Conservation (phyloP, 1,140 invertebrate genomes). For the Holotrichia oblita region DNA sequence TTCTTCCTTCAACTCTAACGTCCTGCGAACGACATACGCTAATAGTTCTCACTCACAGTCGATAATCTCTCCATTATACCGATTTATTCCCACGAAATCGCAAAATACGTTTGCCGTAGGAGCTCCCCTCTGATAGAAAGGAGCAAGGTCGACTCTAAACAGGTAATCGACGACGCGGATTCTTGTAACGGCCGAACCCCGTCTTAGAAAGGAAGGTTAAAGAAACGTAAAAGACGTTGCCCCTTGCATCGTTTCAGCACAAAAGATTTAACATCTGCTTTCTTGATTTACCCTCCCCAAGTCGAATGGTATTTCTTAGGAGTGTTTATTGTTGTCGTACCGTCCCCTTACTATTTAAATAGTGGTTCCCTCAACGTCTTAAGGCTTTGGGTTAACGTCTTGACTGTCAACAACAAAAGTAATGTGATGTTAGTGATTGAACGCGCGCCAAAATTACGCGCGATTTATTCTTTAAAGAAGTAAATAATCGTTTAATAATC, state of each 20-base stretch:
- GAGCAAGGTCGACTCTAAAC: background rate
- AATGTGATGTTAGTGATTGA: background rate
- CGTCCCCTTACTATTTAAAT: constrained; percentile 38
- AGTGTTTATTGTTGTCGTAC: constrained; percentile 27
- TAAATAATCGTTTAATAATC: no score
- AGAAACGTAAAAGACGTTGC: constrained; percentile 53
- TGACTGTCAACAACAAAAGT: constrained; percentile 2
- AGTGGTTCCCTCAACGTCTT: constrained; percentile 48
- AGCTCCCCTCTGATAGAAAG: background rate
- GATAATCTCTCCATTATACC: background rate
- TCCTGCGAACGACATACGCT: background rate
- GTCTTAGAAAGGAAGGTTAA: constrained; percentile 1
- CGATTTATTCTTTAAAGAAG: background rate
- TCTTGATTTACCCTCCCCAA: constrained; percentile 56
- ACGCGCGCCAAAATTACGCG: constrained; percentile 19
- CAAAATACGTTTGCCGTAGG: background rate
- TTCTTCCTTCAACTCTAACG: background rate
- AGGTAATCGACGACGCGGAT: constrained; percentile 23
- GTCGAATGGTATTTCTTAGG: constrained; percentile 43
- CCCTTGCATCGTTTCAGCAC: constrained; percentile 34
- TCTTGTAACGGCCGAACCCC: constrained; percentile 8
- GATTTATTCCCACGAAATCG: constrained; percentile 22
- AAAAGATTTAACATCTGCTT: constrained; percentile 55
- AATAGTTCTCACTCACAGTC: background rate
- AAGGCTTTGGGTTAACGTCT: constrained; percentile 37